These are phyloP conservation scores for Aplochiton taeniatus DNA, from an alignment of 2,797 vertebrate genomes.

Conservation along the genomic window DNA sequence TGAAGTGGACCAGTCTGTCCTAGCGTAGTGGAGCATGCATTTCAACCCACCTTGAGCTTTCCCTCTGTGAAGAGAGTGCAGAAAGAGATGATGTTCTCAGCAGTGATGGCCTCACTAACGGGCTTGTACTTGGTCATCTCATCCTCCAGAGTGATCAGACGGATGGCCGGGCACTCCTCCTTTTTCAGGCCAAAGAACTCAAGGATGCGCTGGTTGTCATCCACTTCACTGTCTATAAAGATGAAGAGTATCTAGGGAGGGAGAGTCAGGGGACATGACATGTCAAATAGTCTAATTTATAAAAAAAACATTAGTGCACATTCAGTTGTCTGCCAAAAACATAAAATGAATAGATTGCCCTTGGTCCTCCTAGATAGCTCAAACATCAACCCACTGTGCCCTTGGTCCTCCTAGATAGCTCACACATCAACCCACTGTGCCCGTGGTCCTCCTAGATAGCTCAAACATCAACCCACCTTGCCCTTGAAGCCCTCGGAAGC, in stretches of 20 bases:
- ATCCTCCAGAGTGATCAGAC: conserved; percentile 96
- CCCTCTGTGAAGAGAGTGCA: conserved; percentile 89
- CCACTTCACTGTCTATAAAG: conserved; percentile 94
- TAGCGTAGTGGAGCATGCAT: no score
- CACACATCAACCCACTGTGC: no score
- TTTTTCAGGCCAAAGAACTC: conserved; percentile 99
- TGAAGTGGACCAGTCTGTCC: no score
- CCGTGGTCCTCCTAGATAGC: no score
- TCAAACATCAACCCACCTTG: conserved; percentile 73
- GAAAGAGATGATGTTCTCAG: conserved; percentile 87
- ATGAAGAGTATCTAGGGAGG: conserved; percentile 92
- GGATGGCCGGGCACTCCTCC: conserved; percentile 93
- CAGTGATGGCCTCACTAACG: conserved; percentile 80
- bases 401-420: no score
- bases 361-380: no score
- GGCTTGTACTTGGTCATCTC: conserved; percentile 99
- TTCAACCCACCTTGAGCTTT: conserved; percentile 86
- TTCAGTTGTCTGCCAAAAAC: no score
- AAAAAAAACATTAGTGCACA: no score
- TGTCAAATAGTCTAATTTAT: neutral
- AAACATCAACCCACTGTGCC: conserved; percentile 81
- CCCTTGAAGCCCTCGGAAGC: conserved; percentile 91
- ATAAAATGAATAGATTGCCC: no score
- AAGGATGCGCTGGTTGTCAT: conserved; percentile 96
- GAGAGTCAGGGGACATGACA: neutral